Conservation (phyloP, 2,113 vertebrate species). For the Crocuta crocuta region DNA sequence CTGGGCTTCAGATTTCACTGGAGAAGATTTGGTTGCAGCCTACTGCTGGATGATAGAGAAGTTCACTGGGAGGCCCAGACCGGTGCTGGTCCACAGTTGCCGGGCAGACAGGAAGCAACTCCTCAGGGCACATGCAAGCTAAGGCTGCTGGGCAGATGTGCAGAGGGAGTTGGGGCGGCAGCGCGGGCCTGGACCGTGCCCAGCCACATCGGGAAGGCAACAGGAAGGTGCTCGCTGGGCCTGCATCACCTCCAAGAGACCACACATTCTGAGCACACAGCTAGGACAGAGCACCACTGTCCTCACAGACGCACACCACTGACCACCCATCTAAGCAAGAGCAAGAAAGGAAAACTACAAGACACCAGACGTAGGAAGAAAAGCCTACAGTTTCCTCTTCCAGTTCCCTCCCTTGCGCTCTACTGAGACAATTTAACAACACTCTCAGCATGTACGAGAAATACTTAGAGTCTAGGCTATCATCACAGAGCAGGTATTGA, state of each 20-base stretch:
- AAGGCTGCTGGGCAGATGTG: neutral
- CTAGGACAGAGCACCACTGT: neutral
- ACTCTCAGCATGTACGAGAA: neutral
- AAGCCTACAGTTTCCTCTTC: neutral
- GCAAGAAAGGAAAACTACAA: neutral
- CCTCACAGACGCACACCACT: neutral
- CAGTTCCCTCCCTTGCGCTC: neutral
- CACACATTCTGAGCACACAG: neutral
- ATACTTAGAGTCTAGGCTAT: neutral
- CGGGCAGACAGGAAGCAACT: neutral
- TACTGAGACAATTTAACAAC: neutral
- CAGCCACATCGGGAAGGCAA: no score
- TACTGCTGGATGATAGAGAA: neutral
- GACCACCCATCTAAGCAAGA: neutral
- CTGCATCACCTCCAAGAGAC: no score
- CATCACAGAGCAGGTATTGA: neutral
- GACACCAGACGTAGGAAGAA: neutral
- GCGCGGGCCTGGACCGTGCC: neutral
- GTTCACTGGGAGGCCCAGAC: neutral
- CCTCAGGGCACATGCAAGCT: fast-evolving
- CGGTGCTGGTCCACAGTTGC: neutral
- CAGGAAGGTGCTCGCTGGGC: neutral
- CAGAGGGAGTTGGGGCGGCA: neutral
- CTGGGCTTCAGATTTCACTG: neutral
- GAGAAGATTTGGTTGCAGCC: neutral